These are phyloP conservation scores for Synergus gifuensis DNA, from an alignment of 2,888 invertebrate species.

Conservation along the genomic window DNA sequence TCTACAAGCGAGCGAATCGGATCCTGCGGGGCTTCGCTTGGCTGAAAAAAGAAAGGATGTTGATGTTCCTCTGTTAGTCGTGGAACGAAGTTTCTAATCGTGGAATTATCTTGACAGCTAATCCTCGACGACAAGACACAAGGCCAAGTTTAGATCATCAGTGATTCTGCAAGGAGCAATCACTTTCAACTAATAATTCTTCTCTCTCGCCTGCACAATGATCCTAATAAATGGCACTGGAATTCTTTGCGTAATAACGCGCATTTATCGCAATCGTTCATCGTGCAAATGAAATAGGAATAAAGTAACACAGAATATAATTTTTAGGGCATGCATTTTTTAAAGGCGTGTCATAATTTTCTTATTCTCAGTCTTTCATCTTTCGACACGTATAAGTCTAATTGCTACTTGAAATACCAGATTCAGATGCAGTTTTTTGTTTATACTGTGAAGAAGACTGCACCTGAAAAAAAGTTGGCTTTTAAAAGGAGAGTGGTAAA, in stretches of 20 bases:
- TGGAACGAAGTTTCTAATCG: background rate
- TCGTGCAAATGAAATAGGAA: background rate
- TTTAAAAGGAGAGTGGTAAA: background rate
- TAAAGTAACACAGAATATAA: too few species aligned
- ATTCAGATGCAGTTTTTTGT: background rate
- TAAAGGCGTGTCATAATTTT: too few species aligned
- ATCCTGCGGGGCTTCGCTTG: slow-evolving; percentile 47
- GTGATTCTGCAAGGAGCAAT: slow-evolving; percentile 57
- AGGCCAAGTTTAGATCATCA: slow-evolving; percentile 76
- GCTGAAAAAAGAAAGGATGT: slow-evolving; percentile 40
- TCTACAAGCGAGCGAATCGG: slow-evolving; percentile 39
- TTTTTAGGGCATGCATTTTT: too few species aligned
- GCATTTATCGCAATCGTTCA: background rate
- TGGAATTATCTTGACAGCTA: background rate
- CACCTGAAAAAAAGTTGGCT: background rate
- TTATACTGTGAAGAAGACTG: background rate
- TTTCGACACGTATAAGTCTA: too few species aligned
- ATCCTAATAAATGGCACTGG: background rate
- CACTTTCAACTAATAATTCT: slow-evolving; percentile 50
- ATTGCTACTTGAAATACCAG: background rate
- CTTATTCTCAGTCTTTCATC: too few species aligned
- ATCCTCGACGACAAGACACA: slow-evolving; percentile 54
- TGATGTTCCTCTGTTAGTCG: background rate
- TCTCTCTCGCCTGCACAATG: slow-evolving; percentile 16
- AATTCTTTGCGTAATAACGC: background rate